A percentile compares a stretch with the other conserved stretches of the same genome.
phyloP scores from a whole-genome alignment of 2,888 invertebrate species.

The Amphipoea oculea region DNA sequence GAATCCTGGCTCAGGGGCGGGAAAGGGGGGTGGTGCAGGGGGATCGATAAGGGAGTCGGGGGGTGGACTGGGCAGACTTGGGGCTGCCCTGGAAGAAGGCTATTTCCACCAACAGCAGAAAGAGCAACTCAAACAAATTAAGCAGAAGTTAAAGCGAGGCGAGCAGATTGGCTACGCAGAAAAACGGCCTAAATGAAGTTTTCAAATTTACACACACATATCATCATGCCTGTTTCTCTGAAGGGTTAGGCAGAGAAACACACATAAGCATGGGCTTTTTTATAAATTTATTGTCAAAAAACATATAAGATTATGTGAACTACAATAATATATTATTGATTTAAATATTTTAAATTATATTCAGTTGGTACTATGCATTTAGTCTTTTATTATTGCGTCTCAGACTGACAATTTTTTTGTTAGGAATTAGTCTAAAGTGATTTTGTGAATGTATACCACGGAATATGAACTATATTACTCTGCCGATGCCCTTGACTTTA shows the following conservation, averaged over 20 bases:
- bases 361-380: neutral
- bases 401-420: neutral
- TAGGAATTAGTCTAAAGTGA: neutral
- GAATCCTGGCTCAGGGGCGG: constrained; percentile 77
- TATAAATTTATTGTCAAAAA: neutral
- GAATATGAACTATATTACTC: neutral
- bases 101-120: constrained; percentile 80
- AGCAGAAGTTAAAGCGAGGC: constrained; percentile 70
- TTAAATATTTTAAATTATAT: constrained; percentile 18
- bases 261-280: neutral
- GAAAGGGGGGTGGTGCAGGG: constrained; percentile 80
- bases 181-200: constrained; percentile 41
- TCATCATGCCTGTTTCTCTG: no score
- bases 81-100: constrained; percentile 80
- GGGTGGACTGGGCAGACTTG: constrained; percentile 78
- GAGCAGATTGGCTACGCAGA: constrained; percentile 39
- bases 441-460: neutral
- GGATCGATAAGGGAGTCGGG: constrained; percentile 80
- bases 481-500: neutral
- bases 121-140: constrained; percentile 77
- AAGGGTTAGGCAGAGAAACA: neutral
- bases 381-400: neutral
- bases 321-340: constrained; percentile 3
- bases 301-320: constrained; percentile 32
- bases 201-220: neutral